Conservation (phyloP, 2,888 invertebrate genomes). For the Agrochola circellaris region DNA sequence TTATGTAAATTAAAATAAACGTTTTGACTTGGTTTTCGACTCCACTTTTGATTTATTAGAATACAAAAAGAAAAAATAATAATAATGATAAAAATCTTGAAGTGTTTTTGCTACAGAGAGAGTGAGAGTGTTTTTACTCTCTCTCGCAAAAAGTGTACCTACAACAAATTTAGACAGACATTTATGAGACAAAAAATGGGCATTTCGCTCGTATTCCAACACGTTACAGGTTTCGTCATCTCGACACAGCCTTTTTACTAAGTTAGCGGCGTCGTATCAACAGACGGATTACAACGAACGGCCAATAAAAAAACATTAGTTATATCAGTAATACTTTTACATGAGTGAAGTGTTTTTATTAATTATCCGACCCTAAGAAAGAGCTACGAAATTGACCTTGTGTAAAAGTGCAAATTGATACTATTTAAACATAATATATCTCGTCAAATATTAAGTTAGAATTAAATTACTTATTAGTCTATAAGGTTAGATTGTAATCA, state of each 20-base stretch:
- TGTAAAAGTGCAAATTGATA: no score
- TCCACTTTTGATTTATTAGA: background rate
- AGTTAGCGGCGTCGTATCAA: background rate
- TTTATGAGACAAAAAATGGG: background rate
- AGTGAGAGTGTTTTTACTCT: no score
- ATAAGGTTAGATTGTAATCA: no score
- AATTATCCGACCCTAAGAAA: no score
- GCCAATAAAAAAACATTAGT: background rate
- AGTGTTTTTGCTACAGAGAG: background rate
- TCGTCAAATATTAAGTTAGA: no score
- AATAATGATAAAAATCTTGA: background rate
- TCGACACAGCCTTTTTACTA: background rate
- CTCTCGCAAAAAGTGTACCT: slow-evolving; percentile 1
- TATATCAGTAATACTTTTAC: background rate
- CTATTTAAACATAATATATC: no score
- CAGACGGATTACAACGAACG: background rate
- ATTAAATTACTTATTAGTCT: no score
- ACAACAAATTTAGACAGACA: background rate
- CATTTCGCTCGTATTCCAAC: background rate
- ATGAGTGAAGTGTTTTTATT: no score
- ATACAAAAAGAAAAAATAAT: background rate
- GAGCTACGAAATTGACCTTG: no score
- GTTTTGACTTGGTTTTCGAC: background rate
- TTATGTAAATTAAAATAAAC: background rate
- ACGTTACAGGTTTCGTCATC: background rate